phyloP scores from a whole-genome alignment of 1,140 invertebrate genomes.

The Drosophila funebris region DNA sequence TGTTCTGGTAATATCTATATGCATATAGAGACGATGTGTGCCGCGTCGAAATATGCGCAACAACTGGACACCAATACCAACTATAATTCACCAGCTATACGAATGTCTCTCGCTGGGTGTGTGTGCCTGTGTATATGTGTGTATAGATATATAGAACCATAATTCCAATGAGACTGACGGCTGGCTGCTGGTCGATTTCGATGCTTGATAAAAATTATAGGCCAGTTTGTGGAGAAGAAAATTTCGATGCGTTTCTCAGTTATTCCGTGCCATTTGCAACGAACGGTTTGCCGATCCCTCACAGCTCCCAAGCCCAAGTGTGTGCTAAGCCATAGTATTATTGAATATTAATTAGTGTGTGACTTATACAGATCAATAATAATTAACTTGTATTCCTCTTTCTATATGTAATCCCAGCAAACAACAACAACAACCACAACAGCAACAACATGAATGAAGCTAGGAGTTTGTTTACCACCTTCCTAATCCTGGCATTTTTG shows the following conservation, averaged over 20 bases:
- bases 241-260: conserved; percentile 70
- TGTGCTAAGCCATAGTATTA: conserved; percentile 1
- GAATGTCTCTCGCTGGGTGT: background rate
- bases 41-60: conserved; percentile 66
- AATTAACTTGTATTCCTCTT: conserved; percentile 5
- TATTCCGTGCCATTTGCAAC: conserved; percentile 75
- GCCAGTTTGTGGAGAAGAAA: conserved; percentile 73
- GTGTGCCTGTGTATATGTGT: conserved; percentile 29
- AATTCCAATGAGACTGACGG: conserved; percentile 60
- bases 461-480: conserved; percentile 82
- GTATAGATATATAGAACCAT: conserved; percentile 48
- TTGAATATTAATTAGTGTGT: conserved; percentile 15
- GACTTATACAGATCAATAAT: conserved; percentile 5
- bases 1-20: conserved; percentile 7
- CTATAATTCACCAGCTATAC: conserved; percentile 2
- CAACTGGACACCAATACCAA: conserved; percentile 69
- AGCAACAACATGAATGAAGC: conserved; percentile 80
- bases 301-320: conserved; percentile 13
- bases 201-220: conserved; percentile 42
- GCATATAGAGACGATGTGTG: conserved; percentile 51
- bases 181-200: conserved; percentile 48
- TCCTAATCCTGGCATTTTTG: conserved; percentile 76
- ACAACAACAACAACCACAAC: conserved; percentile 49
- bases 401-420: conserved; percentile 25
- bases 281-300: conserved; percentile 60